Percentiles rank a stretch among this genome's conserved stretches.
These are phyloP conservation scores for Vipera ursinii DNA, from an alignment of 2,797 vertebrate species.

Conservation along the genomic window DNA sequence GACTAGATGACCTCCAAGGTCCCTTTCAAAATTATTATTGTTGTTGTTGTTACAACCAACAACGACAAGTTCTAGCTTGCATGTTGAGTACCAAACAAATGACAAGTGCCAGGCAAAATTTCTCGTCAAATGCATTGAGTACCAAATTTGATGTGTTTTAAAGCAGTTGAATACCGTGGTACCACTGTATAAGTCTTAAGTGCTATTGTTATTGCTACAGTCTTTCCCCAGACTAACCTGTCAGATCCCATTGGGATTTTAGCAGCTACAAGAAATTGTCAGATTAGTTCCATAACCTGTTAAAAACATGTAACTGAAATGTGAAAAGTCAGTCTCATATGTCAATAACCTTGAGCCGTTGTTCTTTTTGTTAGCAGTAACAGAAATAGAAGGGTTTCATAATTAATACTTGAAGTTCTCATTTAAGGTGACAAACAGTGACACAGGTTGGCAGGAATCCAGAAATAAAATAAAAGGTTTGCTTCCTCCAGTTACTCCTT, in stretches of 20 bases:
- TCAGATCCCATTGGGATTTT: neutral
- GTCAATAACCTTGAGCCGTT: neutral
- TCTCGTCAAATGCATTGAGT: neutral
- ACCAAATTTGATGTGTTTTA: neutral
- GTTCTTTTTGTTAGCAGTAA: neutral
- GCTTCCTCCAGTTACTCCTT: neutral
- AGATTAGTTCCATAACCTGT: neutral
- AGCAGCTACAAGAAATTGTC: neutral
- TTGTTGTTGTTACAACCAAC: neutral
- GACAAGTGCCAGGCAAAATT: neutral
- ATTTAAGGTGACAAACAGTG: slow-evolving; percentile 23
- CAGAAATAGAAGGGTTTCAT: neutral
- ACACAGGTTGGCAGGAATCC: slow-evolving; percentile 37
- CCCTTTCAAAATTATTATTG: too few relatives aligned
- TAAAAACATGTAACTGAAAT: neutral
- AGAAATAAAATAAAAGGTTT: slow-evolving; percentile 36
- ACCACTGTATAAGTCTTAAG: neutral
- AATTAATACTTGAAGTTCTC: neutral
- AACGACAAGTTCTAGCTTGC: neutral
- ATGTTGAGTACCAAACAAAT: neutral
- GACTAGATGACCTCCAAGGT: too few relatives aligned
- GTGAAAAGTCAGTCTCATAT: neutral
- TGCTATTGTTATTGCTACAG: neutral
- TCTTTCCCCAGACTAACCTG: neutral
- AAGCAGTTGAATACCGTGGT: neutral